Base-by-base conservation (phyloP, 2,113 vertebrate genomes). In the Athene cunicularia region DNA sequence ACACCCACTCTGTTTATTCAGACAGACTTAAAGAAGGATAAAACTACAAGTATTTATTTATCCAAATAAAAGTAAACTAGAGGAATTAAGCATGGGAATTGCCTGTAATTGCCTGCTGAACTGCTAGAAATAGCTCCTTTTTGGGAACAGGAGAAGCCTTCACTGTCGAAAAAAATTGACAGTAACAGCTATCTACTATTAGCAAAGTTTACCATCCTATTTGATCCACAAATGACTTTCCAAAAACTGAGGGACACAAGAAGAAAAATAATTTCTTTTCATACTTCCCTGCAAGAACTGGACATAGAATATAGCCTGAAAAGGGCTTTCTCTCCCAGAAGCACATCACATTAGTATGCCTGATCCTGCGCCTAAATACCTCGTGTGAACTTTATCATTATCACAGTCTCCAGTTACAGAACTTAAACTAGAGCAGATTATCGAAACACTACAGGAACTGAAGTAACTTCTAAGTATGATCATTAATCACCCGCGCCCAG, bases 1-100 rank as follows among this genome's bases (percentile, higher is more conserved):
- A 91, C 70, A 91, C 66, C 53, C 73, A 91, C 88, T 71, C 88
- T 95, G 89, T 97, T 97, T 96, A 96, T 93, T 33, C 66, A 95
- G 83, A 71, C 62, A 84, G 88, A 75, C 58, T 91, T 87, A 82
- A 91, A 93, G 76, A 89, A 37, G 86, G 80, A 89, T 91, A 93
- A 95, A 97, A 81, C 62, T 87, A 89, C 62, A 93, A 74, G 80
- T 56, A 76, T 95, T 85, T 95, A 90, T 94, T 95, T 97, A 94
- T 72, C 58, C 58, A 95, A 94, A 96, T 62, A 91, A 87, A 93
- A 91, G 91, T 85, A 95, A 93, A 95, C 76, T 53, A 94, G 43
- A 75, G n/a, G 66, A 96, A 60, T 55, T 95, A 87, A 88, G 86
- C 84, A 94, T 88, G 89, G 83, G 94, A 95, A 95, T 80, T 68